Base-by-base conservation (phyloP, 2,888 invertebrate species). In the Lasioglossum oenotherae region DNA sequence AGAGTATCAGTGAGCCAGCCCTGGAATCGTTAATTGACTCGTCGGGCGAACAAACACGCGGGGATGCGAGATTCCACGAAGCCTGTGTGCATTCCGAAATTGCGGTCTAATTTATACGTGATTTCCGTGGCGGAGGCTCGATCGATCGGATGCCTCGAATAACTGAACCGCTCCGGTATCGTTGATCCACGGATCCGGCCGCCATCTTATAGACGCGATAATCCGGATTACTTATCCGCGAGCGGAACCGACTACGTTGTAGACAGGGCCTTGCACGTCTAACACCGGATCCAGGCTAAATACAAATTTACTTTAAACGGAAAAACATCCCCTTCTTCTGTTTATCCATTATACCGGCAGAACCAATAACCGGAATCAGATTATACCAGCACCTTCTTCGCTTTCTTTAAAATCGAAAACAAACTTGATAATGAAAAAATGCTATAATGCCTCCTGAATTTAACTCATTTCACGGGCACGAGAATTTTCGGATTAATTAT, bases 101-200 rank as follows among this genome's bases (percentile, higher is more conserved):
- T 73, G n/a, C 73, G 23, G 44, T n/a, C 73, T 80, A 83, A 83
- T 83, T 75, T 74, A 76, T 73, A 69, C 72, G 72, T 31, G 27
- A 84, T 84, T 75, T 46, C 46, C n/a, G 49, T 23, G 12, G 35
- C 1, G 10, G 57, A 31, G 38, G 27, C 35, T 19, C 41, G 27
- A 72, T 84, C 38, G 35, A 87, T 81, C 57, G 71, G 41, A 85
- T 69, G 53, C 74, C 41, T 41, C 67, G 79, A 71, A 80, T 49
- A 81, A 35, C 31, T 31, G 85, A 23, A 76, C 67, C 19, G 14
- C 23, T 14, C 31, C 31, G 69, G 4, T 35, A 57, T 49, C 46
- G 80, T 35, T 71, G 35, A 64, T 79, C 81, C 38, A 6, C 69
- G 69, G 69, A 69, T 69, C 69, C 23, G 69, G 69, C 35, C 74